Evolutionary conservation across 2,888 invertebrate species (phyloP).

Genomic region (Chesias legatella): DNA sequence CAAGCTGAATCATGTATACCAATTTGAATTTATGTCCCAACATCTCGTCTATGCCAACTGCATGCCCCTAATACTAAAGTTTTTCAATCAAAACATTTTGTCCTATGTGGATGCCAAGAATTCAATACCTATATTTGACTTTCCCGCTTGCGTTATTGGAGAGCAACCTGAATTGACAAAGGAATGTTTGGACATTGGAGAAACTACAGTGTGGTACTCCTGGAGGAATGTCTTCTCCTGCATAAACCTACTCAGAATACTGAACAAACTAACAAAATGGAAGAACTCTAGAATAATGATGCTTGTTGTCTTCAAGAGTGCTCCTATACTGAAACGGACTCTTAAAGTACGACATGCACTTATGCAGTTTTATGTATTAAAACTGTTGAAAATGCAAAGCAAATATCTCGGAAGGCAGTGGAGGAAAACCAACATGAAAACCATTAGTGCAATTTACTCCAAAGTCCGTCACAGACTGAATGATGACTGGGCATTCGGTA

Average conservation of each 20-base stretch:
- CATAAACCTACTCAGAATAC: conserved; percentile 95
- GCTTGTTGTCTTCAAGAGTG: conserved; percentile 99
- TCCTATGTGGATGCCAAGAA: conserved; percentile 97
- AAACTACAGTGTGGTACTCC: conserved; percentile 89
- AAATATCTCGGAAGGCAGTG: conserved; percentile 99
- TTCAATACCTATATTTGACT: conserved; percentile 95
- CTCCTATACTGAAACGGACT: conserved; percentile 97
- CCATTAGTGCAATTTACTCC: conserved; percentile 98
- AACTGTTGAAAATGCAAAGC: conserved; percentile 99
- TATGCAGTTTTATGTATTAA: conserved; percentile 98
- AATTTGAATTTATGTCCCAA: conserved; percentile 99
- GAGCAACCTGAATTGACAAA: conserved; percentile 96
- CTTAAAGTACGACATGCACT: conserved; percentile 97
- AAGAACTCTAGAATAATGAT: conserved; percentile 99
- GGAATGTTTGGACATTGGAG: conserved; percentile 93
- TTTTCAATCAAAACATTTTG: conserved; percentile 98
- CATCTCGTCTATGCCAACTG: conserved; percentile 99
- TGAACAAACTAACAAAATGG: conserved; percentile 99
- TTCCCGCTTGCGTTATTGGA: conserved; percentile 97
- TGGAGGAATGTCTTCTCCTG: conserved; percentile 99
- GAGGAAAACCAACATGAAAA: conserved; percentile 99
- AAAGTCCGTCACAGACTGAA: conserved; percentile 97
- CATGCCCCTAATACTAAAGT: conserved; percentile 98
- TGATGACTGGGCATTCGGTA: conserved; percentile 99
- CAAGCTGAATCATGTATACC: conserved; percentile 97